Conservation (phyloP, 2,797 vertebrate species). For the Hypotaenidia okinawae region DNA sequence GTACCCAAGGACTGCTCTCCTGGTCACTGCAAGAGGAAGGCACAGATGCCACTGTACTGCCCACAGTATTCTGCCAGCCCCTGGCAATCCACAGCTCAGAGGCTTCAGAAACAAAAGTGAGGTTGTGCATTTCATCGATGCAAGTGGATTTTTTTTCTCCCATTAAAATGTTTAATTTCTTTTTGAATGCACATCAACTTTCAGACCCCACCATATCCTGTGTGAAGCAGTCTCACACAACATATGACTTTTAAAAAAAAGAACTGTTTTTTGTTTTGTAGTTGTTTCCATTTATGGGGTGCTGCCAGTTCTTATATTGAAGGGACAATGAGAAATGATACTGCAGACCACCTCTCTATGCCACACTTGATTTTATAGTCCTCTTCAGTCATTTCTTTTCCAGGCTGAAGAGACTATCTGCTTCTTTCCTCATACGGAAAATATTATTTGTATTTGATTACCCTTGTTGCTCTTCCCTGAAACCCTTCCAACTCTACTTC, state of each 20-base stretch:
- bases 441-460: constrained; percentile 39
- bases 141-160: neutral
- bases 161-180: neutral
- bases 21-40: neutral
- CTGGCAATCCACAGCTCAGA: neutral
- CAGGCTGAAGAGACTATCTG: constrained; percentile 7
- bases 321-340: neutral
- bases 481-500: constrained; percentile 36
- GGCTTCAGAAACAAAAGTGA: neutral
- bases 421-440: constrained; percentile 43
- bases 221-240: neutral
- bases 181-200: neutral
- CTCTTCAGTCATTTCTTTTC: constrained; percentile 17
- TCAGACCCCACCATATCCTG: neutral
- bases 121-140: neutral
- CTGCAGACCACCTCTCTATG: neutral
- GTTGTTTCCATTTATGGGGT: neutral
- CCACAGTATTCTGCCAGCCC: neutral
- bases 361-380: neutral
- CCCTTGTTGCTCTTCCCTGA: constrained; percentile 26
- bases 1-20: neutral
- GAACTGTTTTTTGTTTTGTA: rapidly evolving
- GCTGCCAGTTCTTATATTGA: neutral
- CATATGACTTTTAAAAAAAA: neutral
- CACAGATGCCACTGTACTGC: rapidly evolving